These are phyloP conservation scores for Sphenodon punctatus DNA, from an alignment of 2,797 vertebrate species.

Conservation along the genomic window DNA sequence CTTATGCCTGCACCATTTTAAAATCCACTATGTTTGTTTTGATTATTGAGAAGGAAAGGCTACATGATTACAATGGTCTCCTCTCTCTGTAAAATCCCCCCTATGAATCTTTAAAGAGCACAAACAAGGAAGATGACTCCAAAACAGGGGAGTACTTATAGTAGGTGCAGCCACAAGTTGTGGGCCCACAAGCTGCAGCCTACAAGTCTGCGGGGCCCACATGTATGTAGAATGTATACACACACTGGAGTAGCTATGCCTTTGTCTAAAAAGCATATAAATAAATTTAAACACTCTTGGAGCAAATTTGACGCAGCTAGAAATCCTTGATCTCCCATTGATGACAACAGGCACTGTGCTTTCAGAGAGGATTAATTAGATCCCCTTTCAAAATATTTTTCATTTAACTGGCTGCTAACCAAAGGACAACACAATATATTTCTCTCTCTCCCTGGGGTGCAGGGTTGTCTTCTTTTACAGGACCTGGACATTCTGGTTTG, in stretches of 20 bases:
- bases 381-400: neutral
- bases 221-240: no score
- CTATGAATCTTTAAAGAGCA: no score
- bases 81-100: no score
- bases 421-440: neutral
- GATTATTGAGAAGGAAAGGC: neutral
- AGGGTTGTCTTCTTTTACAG: constrained; percentile 3
- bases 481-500: neutral
- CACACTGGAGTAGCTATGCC: no score
- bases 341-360: neutral
- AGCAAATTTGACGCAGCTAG: neutral
- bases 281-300: neutral
- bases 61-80: no score
- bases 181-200: neutral
- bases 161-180: neutral
- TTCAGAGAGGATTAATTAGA: neutral
- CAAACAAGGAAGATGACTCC: neutral
- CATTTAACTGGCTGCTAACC: neutral
- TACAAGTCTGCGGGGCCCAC: no score
- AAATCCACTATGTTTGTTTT: neutral
- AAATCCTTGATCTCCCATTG: neutral
- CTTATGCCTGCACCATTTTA: neutral
- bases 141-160: neutral
- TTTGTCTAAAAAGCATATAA: no score
- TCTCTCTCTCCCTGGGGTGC: neutral